Conservation (phyloP, 2,113 vertebrate genomes). For the Psammodynastes pulverulentus region DNA sequence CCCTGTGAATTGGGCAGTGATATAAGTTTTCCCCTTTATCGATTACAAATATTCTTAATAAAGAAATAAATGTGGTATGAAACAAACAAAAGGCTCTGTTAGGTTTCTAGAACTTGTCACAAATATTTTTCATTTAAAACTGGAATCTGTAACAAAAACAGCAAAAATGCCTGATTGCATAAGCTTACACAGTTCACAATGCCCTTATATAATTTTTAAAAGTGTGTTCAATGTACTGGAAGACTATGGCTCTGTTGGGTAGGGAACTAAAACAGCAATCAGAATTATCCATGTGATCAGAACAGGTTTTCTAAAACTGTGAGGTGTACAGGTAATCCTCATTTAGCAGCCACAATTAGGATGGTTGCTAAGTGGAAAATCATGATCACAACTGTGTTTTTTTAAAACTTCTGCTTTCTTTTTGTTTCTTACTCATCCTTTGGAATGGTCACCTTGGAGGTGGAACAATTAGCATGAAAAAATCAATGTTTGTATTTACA, state of each 20-base stretch:
- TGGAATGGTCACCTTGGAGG: not conserved
- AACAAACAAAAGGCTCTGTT: not conserved
- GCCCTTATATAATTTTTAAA: not conserved
- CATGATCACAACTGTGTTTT: not conserved
- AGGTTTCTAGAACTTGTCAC: not conserved
- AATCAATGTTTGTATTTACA: not conserved
- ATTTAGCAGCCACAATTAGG: not conserved
- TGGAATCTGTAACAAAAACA: not conserved
- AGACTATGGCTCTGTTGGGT: not conserved
- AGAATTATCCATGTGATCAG: not conserved
- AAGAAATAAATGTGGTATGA: not conserved
- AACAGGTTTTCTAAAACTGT: not conserved
- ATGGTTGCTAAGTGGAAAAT: not conserved
- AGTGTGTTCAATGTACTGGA: not conserved
- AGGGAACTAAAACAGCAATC: not conserved
- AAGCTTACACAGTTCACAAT: not conserved
- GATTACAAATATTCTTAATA: no score
- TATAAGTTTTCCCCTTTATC: no score
- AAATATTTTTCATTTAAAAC: not conserved
- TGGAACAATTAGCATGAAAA: not conserved
- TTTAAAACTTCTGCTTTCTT: not conserved
- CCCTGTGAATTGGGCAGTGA: no score
- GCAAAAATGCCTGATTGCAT: not conserved
- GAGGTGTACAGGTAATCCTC: not conserved
- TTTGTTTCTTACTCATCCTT: not conserved